phyloP scores from a whole-genome alignment of 1,140 invertebrate genomes.

The Scylla paramamosain region DNA sequence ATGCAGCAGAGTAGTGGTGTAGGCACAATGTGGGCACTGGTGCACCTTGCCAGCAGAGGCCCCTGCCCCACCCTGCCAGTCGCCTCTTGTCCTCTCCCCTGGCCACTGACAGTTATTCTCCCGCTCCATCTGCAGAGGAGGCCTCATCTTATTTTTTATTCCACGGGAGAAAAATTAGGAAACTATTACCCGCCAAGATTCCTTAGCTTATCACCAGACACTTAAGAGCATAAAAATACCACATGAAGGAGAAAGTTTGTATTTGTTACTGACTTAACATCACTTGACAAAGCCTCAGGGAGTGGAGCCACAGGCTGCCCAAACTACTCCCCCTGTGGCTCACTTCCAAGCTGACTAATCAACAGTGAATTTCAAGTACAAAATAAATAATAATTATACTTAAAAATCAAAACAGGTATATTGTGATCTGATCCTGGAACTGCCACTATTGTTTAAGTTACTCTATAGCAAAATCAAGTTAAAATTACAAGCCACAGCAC shows the following conservation, averaged over 20 bases:
- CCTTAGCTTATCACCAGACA: background rate
- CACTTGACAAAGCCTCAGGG: background rate
- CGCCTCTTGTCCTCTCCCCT: conserved; percentile 12
- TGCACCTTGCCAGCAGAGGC: conserved; percentile 53
- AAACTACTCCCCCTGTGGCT: background rate
- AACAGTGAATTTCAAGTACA: background rate
- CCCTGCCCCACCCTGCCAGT: conserved; percentile 26
- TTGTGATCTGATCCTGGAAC: background rate
- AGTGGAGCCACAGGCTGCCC: background rate
- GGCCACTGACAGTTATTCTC: conserved; percentile 54
- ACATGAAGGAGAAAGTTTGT: background rate
- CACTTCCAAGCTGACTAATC: background rate
- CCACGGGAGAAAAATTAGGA: background rate
- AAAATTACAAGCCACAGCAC: conserved; percentile 9
- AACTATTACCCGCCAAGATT: conserved; percentile 27
- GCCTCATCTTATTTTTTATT: conserved; percentile 58
- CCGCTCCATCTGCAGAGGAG: conserved; percentile 65
- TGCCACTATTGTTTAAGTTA: background rate
- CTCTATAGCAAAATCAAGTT: conserved; percentile 6
- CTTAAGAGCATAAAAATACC: background rate
- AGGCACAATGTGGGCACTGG: conserved; percentile 61
- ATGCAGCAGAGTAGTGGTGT: conserved; percentile 55
- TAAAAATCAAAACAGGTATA: background rate
- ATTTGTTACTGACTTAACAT: conserved; percentile 15
- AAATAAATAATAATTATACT: conserved; percentile 7